Base-by-base conservation (phyloP, 2,888 invertebrate species). In the Carcina quercana region DNA sequence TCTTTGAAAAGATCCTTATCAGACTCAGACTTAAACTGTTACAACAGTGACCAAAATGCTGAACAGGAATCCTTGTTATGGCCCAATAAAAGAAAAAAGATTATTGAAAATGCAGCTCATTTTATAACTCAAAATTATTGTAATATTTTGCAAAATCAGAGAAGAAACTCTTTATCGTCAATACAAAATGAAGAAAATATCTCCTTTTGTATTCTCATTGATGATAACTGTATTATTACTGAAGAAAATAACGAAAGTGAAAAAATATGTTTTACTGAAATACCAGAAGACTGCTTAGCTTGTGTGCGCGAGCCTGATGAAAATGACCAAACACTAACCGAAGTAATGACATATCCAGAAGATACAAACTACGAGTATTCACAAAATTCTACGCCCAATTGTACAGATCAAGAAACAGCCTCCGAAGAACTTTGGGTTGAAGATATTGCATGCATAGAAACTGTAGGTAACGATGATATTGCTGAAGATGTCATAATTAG, bases 391-490 rank as follows among this genome's bases (percentile, higher is more conserved):
- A 27, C 49, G 20, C 33, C 59, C 15, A 52, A 61, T 33, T 46
- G 43, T 40, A 39, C 53, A 14, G 56, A 61, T 36, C 61, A 63
- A 36, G 62, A 63, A 37, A 66, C 64, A 43, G 29, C 50, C 3
- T 36, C 55, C 20, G 65, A 61, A 41, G 67, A 68, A 33, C 47
- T 73, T 15, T 85, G 85, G 85, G 68, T 83, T 19, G 76, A 80
- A 32, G 75, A 82, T 43, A 66, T 84, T 10, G 82, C 66, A 20
- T 82, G 78, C 49, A 62, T 79, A 22, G 84, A 85, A 57, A 83
- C 82, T 13, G 72, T 85, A 35, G 68, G 76, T 14, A 76, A 69
- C 42, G 84, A 84, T 26, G 75, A 84, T 33, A 57, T 78, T 21
- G 68, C 63, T 17, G 79, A 76, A 55, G 68, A 79, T 40, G 59